phyloP scores from a whole-genome alignment of 2,113 vertebrate species.

The Zeus faber region DNA sequence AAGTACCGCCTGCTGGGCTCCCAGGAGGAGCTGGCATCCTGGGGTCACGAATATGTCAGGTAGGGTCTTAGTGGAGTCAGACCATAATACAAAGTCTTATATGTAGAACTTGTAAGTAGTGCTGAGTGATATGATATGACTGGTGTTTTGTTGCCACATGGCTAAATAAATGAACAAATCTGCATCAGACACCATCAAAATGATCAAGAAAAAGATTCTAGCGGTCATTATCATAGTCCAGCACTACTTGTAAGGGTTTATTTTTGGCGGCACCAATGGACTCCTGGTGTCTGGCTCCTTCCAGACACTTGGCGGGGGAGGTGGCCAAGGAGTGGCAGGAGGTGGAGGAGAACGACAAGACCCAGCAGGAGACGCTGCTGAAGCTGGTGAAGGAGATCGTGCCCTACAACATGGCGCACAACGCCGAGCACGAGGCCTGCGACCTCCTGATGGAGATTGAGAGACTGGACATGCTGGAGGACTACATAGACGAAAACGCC shows the following conservation, averaged over 20 bases:
- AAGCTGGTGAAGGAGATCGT: constrained; percentile 95
- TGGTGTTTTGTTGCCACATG: too few relatives aligned
- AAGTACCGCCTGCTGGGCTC: constrained; percentile 94
- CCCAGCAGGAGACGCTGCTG: constrained; percentile 87
- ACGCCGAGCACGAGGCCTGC: constrained; percentile 95
- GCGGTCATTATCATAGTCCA: too few relatives aligned
- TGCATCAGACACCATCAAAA: background rate
- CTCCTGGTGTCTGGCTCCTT: background rate
- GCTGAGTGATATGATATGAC: background rate
- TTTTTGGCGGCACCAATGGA: too few relatives aligned
- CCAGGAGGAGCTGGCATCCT: constrained; percentile 94
- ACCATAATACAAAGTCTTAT: background rate
- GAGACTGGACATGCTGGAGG: constrained; percentile 93
- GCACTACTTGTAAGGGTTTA: too few relatives aligned
- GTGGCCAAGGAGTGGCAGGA: constrained; percentile 82
- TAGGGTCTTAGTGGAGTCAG: constrained; percentile 19
- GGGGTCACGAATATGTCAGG: constrained; percentile 96
- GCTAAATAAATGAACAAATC: too few relatives aligned
- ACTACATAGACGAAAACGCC: constrained; percentile 94
- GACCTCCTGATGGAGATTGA: constrained; percentile 98
- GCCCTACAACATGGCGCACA: constrained; percentile 98
- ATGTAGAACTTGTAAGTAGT: background rate
- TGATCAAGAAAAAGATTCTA: too few relatives aligned
- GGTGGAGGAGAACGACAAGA: constrained; percentile 88
- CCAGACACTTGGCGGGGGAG: constrained; percentile 79